phyloP scores from a whole-genome alignment of 2,888 invertebrate species.

The Mythimna lalbum region DNA sequence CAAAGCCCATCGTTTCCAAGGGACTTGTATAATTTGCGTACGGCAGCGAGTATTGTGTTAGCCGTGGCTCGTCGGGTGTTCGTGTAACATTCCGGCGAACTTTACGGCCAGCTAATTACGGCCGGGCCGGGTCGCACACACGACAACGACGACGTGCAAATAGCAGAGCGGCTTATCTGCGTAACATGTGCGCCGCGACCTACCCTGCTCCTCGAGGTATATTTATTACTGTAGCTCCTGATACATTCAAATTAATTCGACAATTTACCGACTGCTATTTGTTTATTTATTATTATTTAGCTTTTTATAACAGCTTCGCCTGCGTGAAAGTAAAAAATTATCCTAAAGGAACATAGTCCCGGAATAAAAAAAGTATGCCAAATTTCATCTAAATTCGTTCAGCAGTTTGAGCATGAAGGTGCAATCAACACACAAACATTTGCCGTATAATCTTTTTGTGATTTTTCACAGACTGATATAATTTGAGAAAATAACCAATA shows the following conservation, averaged over 20 bases:
- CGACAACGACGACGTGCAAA: conserved; percentile 78
- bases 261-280: conserved; percentile 24
- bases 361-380: neutral
- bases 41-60: conserved; percentile 70
- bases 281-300: too few species aligned
- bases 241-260: conserved; percentile 51
- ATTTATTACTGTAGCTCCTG: conserved; percentile 39
- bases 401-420: neutral
- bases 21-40: conserved; percentile 59
- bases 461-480: neutral
- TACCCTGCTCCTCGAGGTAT: conserved; percentile 59
- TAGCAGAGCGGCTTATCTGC: conserved; percentile 79
- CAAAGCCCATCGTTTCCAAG: conserved; percentile 62
- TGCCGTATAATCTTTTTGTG: neutral
- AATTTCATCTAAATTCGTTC: neutral
- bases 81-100: conserved; percentile 80
- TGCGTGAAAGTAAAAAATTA: too few species aligned
- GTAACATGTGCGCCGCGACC: conserved; percentile 66
- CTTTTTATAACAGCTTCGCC: too few species aligned
- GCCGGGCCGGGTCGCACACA: conserved; percentile 73
- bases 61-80: conserved; percentile 66
- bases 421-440: neutral
- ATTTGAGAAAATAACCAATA: neutral
- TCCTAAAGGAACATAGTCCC: too few species aligned
- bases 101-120: conserved; percentile 85